Evolutionary conservation across 1,140 invertebrate species (phyloP).

Genomic region (Caenorhabditis latens): DNA sequence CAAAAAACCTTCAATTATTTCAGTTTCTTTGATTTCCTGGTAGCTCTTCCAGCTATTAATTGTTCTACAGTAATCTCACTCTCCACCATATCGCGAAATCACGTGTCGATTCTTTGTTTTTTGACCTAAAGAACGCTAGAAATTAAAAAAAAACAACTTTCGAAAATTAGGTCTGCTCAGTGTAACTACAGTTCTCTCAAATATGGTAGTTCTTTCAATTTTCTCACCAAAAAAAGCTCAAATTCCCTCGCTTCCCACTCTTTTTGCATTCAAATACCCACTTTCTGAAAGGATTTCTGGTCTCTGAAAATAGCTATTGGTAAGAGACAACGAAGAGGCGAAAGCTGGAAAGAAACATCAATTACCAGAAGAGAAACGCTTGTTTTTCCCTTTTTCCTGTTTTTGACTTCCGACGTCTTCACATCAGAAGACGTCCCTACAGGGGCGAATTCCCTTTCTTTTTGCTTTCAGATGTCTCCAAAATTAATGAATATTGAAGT

Average conservation of each 20-base stretch:
- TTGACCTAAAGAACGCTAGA: too few relatives aligned
- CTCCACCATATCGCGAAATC: too few relatives aligned
- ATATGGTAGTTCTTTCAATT: too few relatives aligned
- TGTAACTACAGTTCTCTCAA: too few relatives aligned
- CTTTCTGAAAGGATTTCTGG: neutral
- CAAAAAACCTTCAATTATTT: too few relatives aligned
- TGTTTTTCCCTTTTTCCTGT: slow-evolving; percentile 2
- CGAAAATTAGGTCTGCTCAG: too few relatives aligned
- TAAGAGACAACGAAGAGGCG: slow-evolving; percentile 30
- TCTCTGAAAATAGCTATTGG: slow-evolving; percentile 50
- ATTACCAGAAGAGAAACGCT: slow-evolving; percentile 38
- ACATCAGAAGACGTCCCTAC: neutral
- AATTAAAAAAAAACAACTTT: too few relatives aligned
- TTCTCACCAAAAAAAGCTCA: neutral
- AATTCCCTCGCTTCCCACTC: neutral
- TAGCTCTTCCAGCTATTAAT: too few relatives aligned
- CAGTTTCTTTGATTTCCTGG: too few relatives aligned
- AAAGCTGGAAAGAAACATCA: slow-evolving; percentile 51
- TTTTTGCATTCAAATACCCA: neutral
- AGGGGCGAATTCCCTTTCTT: neutral
- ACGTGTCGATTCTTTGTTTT: too few relatives aligned
- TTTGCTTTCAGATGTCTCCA: neutral
- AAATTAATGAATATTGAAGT: neutral
- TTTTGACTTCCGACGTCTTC: slow-evolving; percentile 8
- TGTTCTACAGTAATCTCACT: too few relatives aligned